Evolutionary conservation across 1,140 invertebrate species (phyloP).

Genomic region (Chlorops oryzae): DNA sequence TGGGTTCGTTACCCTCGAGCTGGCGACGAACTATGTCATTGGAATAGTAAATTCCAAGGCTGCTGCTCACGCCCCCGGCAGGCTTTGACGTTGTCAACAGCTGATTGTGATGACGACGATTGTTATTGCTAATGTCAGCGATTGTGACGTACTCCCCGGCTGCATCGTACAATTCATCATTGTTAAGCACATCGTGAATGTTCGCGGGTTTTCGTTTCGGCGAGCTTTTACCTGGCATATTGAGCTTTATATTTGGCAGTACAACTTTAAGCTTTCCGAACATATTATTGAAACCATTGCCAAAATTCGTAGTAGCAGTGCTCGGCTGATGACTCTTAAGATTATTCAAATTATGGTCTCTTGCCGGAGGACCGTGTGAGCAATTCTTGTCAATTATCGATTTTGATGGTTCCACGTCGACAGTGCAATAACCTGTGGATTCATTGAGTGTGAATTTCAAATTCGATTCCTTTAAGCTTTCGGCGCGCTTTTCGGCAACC

Average conservation of each 20-base stretch:
- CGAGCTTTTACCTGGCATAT: conserved; percentile 49
- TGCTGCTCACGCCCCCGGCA: conserved; percentile 15
- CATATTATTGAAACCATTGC: conserved; percentile 33
- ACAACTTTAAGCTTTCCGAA: conserved; percentile 60
- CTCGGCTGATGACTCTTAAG: conserved; percentile 18
- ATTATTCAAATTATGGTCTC: conserved; percentile 42
- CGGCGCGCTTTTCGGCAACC: conserved; percentile 2
- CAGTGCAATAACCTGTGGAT: conserved; percentile 16
- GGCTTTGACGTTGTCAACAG: conserved; percentile 15
- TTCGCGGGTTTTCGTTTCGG: conserved; percentile 27
- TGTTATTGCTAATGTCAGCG: conserved; percentile 70
- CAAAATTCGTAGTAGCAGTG: conserved; percentile 3
- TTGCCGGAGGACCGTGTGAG: conserved; percentile 35
- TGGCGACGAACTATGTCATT: conserved; percentile 56
- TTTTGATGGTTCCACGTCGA: conserved; percentile 34
- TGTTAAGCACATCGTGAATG: conserved; percentile 34
- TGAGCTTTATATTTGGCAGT: conserved; percentile 52
- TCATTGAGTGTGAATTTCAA: conserved; percentile 9
- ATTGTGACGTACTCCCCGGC: conserved; percentile 79
- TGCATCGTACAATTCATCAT: conserved; percentile 52
- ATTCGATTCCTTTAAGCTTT: conserved; percentile 3
- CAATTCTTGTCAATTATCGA: too few relatives aligned
- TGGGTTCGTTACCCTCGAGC: conserved; percentile 52
- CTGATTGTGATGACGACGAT: conserved; percentile 48
- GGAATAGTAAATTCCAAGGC: conserved; percentile 51